phyloP scores from a whole-genome alignment of 2,113 vertebrate genomes.

The Chaenocephalus aceratus region DNA sequence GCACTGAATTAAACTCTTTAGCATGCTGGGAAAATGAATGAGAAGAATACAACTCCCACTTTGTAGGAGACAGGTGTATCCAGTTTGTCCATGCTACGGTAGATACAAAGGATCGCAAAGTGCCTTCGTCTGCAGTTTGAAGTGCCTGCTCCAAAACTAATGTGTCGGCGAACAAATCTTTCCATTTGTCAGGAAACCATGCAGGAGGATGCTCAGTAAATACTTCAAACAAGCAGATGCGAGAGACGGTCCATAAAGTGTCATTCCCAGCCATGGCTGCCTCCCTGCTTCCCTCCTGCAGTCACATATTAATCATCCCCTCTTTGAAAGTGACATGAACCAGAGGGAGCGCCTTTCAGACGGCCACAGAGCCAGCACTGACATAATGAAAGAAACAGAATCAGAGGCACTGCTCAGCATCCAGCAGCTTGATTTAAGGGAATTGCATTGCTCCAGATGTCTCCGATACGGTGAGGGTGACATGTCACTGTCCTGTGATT shows the following conservation, averaged over 20 bases:
- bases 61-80: conserved; percentile 51
- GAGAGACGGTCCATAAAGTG: conserved; percentile 65
- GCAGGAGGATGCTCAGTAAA: conserved; percentile 68
- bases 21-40: conserved; percentile 65
- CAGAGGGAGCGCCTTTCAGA: conserved; percentile 52
- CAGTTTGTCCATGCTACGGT: conserved; percentile 52
- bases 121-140: conserved; percentile 65
- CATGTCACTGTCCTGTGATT: conserved; percentile 31
- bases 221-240: conserved; percentile 68
- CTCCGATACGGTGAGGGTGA: conserved; percentile 25
- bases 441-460: conserved; percentile 35
- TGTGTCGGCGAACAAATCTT: conserved; percentile 59
- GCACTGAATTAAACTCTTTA: conserved; percentile 44
- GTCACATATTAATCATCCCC: conserved; percentile 59
- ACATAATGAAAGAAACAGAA: conserved; percentile 42
- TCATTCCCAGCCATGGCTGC: conserved; percentile 40
- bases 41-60: conserved; percentile 49
- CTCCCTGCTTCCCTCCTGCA: conserved; percentile 54
- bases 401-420: conserved; percentile 42
- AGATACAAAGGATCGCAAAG: conserved; percentile 65
- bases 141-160: conserved; percentile 71
- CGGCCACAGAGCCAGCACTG: conserved; percentile 36
- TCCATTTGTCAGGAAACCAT: conserved; percentile 61
- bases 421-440: conserved; percentile 39
- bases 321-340: conserved; percentile 58